Percentiles rank a stretch among this genome's conserved stretches.
These are phyloP conservation scores for Calephelis virginiensis DNA, from an alignment of 1,140 invertebrate genomes.

Conservation along the genomic window DNA sequence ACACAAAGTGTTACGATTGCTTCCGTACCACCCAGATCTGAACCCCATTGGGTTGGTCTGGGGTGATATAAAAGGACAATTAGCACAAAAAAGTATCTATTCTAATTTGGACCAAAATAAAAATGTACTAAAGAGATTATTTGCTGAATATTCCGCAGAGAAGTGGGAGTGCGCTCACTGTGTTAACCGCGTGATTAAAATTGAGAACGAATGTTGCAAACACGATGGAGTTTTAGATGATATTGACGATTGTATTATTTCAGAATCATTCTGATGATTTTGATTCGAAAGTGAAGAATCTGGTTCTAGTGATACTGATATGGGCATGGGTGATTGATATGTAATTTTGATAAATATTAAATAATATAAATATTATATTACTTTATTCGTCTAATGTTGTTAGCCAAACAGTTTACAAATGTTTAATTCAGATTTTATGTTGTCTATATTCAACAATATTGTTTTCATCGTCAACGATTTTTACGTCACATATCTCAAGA, in stretches of 20 bases:
- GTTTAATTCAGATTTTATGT: slow-evolving; percentile 16
- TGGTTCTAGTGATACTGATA: background rate
- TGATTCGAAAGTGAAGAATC: slow-evolving; percentile 12
- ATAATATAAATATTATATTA: slow-evolving; percentile 16
- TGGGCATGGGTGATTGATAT: slow-evolving; percentile 5
- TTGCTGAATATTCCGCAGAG: slow-evolving; percentile 10
- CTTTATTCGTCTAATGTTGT: background rate
- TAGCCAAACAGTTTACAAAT: slow-evolving; percentile 7
- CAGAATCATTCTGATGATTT: slow-evolving; percentile 7
- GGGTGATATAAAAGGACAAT: slow-evolving; percentile 18
- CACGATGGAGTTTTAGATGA: slow-evolving; percentile 6
- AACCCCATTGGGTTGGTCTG: slow-evolving; percentile 21
- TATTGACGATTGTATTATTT: slow-evolving; percentile 15
- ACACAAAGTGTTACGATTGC: slow-evolving; percentile 11
- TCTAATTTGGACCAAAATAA: slow-evolving; percentile 15
- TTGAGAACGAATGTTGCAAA: slow-evolving; percentile 10
- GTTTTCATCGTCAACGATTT: background rate
- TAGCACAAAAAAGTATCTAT: slow-evolving; percentile 14
- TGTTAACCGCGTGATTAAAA: slow-evolving; percentile 12
- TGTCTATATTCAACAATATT: slow-evolving; percentile 11
- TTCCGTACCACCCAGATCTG: slow-evolving; percentile 21
- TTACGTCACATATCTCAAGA: slow-evolving; percentile 6
- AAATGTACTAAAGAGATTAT: slow-evolving; percentile 1
- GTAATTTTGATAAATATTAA: slow-evolving; percentile 18
- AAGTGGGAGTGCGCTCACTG: slow-evolving; percentile 7